Conservation (phyloP, 2,888 invertebrate species). For the Cerceris ruficornis region DNA sequence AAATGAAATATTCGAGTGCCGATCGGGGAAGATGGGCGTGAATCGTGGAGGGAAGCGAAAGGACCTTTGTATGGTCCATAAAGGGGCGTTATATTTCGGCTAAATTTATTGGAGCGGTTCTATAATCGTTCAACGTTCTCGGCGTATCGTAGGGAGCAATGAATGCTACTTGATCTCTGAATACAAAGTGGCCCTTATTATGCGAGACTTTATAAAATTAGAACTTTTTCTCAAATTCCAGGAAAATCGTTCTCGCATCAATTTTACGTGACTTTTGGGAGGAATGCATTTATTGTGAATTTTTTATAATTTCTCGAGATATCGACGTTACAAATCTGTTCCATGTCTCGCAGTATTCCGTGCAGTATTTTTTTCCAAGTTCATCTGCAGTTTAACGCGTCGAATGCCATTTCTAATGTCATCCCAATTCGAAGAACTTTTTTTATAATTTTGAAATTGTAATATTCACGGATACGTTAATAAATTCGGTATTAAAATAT, state of each 20-base stretch:
- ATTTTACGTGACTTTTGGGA: too few relatives aligned
- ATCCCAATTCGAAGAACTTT: too few relatives aligned
- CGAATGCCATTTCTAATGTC: too few relatives aligned
- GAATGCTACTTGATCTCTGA: conserved; percentile 3
- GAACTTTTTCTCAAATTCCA: neutral
- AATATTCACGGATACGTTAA: too few relatives aligned
- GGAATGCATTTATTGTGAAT: too few relatives aligned
- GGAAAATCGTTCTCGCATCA: neutral
- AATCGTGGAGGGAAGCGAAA: conserved; percentile 55
- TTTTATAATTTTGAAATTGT: too few relatives aligned
- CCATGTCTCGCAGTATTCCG: too few relatives aligned
- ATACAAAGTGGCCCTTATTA: neutral
- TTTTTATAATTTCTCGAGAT: too few relatives aligned
- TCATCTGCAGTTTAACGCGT: too few relatives aligned
- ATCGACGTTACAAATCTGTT: too few relatives aligned
- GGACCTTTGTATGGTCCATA: conserved; percentile 58
- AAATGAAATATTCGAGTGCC: conserved; percentile 76
- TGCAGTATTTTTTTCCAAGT: too few relatives aligned
- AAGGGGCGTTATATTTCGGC: conserved; percentile 58
- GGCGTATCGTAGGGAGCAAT: conserved; percentile 1
- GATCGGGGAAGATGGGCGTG: conserved; percentile 70
- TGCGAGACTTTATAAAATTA: conserved; percentile 1
- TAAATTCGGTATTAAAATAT: too few relatives aligned
- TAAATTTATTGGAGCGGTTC: conserved; percentile 63
- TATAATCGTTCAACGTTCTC: conserved; percentile 13